Percentiles rank a stretch among this genome's conserved stretches.
phyloP scores from a whole-genome alignment of 2,113 vertebrate genomes.

The Lagopus muta region DNA sequence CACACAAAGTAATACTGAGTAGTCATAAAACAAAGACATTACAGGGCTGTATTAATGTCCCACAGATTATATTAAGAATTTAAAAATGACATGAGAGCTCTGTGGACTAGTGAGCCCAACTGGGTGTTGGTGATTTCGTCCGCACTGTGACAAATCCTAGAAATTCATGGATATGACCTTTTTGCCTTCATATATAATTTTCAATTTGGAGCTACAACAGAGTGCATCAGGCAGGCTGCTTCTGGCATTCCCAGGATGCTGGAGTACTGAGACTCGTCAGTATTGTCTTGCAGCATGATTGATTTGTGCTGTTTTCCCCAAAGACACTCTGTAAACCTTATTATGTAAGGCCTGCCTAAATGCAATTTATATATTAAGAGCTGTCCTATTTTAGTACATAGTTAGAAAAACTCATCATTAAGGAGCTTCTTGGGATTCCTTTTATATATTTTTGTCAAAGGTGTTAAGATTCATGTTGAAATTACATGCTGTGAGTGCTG shows the following conservation, averaged over 20 bases:
- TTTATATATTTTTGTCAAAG: neutral
- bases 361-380: neutral
- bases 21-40: conserved; percentile 32
- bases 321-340: neutral
- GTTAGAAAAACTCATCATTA: neutral
- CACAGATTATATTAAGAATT: neutral
- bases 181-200: neutral
- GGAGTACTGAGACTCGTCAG: neutral
- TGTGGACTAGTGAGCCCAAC: neutral
- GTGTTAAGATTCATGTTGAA: neutral
- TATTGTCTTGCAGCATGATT: neutral
- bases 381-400: neutral
- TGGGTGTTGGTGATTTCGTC: neutral
- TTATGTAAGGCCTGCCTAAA: conserved; percentile 15
- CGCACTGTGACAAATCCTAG: neutral
- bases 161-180: neutral
- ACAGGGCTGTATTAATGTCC: neutral
- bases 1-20: neutral
- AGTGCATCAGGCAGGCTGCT: neutral
- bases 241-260: neutral
- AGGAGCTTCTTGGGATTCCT: neutral
- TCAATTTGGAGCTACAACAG: neutral
- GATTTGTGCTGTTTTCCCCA: neutral
- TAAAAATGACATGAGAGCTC: neutral
- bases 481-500: neutral